These are phyloP conservation scores for Euschistus heros DNA, from an alignment of 1,140 invertebrate genomes.

Conservation along the genomic window DNA sequence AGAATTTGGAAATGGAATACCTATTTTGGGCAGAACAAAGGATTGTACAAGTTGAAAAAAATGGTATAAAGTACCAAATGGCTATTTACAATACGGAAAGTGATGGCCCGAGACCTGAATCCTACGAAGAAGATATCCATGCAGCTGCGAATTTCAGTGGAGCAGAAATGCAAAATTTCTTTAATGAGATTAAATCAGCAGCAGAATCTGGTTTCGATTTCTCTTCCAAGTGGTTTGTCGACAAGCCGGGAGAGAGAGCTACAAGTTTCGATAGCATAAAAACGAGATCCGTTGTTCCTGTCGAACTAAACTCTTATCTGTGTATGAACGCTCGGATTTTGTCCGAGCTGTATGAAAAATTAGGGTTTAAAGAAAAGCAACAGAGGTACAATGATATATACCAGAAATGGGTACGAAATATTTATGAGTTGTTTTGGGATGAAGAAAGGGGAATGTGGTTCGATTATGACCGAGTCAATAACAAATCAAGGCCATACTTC, in stretches of 20 bases:
- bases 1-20: slow-evolving; percentile 68
- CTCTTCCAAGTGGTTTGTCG: slow-evolving; percentile 80
- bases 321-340: slow-evolving; percentile 71
- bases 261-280: slow-evolving; percentile 45
- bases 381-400: slow-evolving; percentile 41
- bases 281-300: slow-evolving; percentile 70
- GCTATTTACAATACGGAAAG: slow-evolving; percentile 62
- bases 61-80: slow-evolving; percentile 51
- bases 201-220: slow-evolving; percentile 94
- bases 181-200: slow-evolving; percentile 71
- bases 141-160: slow-evolving; percentile 39
- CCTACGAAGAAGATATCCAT: slow-evolving; percentile 59
- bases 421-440: slow-evolving; percentile 63
- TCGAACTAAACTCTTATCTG: slow-evolving; percentile 78
- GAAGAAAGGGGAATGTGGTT: slow-evolving; percentile 75
- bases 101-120: slow-evolving; percentile 72
- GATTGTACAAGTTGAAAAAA: slow-evolving; percentile 49
- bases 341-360: slow-evolving; percentile 52
- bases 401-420: slow-evolving; percentile 49
- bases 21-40: slow-evolving; percentile 67
- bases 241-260: slow-evolving; percentile 43
- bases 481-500: slow-evolving; percentile 63
- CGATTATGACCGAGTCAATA: slow-evolving; percentile 62
- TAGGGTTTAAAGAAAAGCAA: slow-evolving; percentile 52
- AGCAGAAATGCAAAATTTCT: slow-evolving; percentile 64